Evolutionary conservation across 2,888 invertebrate species (phyloP).

Genomic region (Orthosia incerta): DNA sequence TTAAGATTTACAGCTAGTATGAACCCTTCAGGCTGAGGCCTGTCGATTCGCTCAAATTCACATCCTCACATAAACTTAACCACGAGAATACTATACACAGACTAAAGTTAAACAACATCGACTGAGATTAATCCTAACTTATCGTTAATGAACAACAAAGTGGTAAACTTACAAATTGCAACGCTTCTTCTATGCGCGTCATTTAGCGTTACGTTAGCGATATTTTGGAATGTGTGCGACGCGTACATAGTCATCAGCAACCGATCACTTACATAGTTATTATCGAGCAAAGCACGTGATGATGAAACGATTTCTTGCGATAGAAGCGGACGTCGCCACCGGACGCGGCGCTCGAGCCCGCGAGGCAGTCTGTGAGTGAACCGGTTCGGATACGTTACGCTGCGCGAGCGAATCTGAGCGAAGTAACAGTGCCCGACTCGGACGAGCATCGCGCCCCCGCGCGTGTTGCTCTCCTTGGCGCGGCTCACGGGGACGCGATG

Average conservation of each 20-base stretch:
- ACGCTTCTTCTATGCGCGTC: slow-evolving; percentile 83
- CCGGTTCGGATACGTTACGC: slow-evolving; percentile 66
- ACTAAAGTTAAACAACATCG: slow-evolving; percentile 88
- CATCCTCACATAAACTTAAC: slow-evolving; percentile 86
- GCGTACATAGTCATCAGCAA: slow-evolving; percentile 76
- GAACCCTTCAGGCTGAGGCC: slow-evolving; percentile 85
- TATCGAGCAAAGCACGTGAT: slow-evolving; percentile 69
- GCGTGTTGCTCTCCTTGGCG: slow-evolving; percentile 10
- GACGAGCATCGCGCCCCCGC: slow-evolving; percentile 59
- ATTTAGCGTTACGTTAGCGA: slow-evolving; percentile 82
- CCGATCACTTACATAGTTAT: slow-evolving; percentile 69
- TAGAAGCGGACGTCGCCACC: slow-evolving; percentile 56
- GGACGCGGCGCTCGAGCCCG: slow-evolving; percentile 36
- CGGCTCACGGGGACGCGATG: slow-evolving; percentile 52
- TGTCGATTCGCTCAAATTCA: slow-evolving; percentile 90
- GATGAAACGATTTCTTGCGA: slow-evolving; percentile 61
- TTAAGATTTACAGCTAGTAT: slow-evolving; percentile 86
- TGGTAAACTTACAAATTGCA: slow-evolving; percentile 88
- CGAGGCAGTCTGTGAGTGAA: slow-evolving; percentile 51
- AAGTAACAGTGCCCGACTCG: slow-evolving; percentile 80
- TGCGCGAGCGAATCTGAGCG: slow-evolving; percentile 86
- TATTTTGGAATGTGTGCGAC: slow-evolving; percentile 90
- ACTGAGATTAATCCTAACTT: slow-evolving; percentile 90
- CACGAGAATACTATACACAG: slow-evolving; percentile 89
- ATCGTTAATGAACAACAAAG: slow-evolving; percentile 91